phyloP scores from a whole-genome alignment of 2,797 vertebrate genomes.

The Cryptoblepharus egeriae region DNA sequence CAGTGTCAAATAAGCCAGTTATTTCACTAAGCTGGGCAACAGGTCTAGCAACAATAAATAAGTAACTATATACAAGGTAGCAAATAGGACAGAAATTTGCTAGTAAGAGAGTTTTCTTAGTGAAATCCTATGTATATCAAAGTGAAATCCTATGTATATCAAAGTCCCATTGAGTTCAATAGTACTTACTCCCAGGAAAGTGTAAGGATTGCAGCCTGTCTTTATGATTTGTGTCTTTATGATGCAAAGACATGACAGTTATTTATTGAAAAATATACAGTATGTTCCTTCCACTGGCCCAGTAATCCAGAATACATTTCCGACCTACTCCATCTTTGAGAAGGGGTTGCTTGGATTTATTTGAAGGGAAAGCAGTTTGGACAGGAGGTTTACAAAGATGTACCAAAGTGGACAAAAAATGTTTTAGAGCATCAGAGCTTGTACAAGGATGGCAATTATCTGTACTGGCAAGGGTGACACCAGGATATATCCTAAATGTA shows the following conservation, averaged over 20 bases:
- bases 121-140: no score
- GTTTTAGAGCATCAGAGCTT: slow-evolving; percentile 17
- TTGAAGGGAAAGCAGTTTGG: background rate
- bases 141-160: no score
- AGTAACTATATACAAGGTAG: background rate
- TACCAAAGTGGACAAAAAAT: background rate
- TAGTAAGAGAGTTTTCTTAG: no score
- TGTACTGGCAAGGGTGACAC: no score
- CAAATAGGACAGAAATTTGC: background rate
- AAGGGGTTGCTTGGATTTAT: background rate
- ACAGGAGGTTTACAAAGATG: background rate
- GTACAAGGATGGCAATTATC: background rate
- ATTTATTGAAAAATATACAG: background rate
- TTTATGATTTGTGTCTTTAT: background rate
- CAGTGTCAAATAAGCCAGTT: background rate
- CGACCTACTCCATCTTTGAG: background rate
- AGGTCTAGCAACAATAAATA: background rate
- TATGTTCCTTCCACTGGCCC: background rate
- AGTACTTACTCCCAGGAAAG: no score
- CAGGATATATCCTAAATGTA: no score
- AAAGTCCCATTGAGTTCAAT: no score
- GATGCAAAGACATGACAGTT: background rate
- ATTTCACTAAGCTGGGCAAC: background rate
- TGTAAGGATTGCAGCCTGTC: no score
- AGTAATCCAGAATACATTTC: background rate